Percentiles rank a stretch among this genome's conserved stretches.
Evolutionary conservation across 2,888 invertebrate species (phyloP).

Genomic region (Drosophila rellima): DNA sequence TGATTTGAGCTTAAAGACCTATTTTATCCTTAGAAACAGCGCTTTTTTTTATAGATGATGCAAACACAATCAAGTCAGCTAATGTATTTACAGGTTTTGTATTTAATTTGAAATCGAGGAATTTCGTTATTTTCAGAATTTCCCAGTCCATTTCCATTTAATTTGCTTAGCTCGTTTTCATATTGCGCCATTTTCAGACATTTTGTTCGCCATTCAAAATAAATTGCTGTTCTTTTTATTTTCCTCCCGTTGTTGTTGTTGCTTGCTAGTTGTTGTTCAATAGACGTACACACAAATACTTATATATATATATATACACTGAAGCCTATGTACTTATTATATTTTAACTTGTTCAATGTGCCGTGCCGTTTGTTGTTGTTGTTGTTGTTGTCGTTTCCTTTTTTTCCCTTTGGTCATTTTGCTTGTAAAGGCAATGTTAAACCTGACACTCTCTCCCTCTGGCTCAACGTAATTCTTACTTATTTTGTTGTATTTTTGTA

Average conservation of each 20-base stretch:
- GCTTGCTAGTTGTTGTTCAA: conserved; percentile 32
- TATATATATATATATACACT: conserved; percentile 10
- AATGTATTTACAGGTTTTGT: neutral
- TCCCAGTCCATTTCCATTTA: conserved; percentile 33
- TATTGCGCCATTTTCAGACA: conserved; percentile 11
- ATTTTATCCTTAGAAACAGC: neutral
- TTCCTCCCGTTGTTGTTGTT: neutral
- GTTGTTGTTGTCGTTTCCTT: conserved; percentile 28
- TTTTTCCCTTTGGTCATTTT: conserved; percentile 38
- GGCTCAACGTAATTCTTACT: conserved; percentile 2
- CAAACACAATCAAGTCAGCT: neutral
- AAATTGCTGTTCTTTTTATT: conserved; percentile 31
- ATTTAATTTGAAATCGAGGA: conserved; percentile 7
- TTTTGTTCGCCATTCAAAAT: conserved; percentile 28
- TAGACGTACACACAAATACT: conserved; percentile 19
- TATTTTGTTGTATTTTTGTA: conserved; percentile 40
- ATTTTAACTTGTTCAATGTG: conserved; percentile 76
- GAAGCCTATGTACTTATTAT: conserved; percentile 61
- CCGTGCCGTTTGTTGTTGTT: conserved; percentile 48
- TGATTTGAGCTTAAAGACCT: neutral
- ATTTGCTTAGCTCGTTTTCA: conserved; percentile 43
- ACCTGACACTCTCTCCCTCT: neutral
- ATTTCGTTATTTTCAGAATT: conserved; percentile 14
- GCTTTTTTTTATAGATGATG: neutral
- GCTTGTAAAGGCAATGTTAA: conserved; percentile 29